Conservation (phyloP, 2,888 invertebrate genomes). For the Eilema caniola region DNA sequence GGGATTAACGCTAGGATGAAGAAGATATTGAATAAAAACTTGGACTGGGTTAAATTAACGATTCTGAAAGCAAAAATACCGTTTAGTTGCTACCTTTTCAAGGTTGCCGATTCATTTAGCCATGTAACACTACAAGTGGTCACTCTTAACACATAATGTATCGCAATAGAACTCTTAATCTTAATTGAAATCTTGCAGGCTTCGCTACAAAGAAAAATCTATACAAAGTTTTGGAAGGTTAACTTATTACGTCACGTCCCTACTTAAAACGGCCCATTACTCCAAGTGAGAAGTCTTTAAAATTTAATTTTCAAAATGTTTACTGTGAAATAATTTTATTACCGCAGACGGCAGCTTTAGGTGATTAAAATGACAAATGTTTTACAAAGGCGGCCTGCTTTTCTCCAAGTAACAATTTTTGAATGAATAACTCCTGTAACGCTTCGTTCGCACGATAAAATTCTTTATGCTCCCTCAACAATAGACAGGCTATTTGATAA, state of each 20-base stretch:
- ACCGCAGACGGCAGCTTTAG: conserved; percentile 66
- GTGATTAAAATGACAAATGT: conserved; percentile 71
- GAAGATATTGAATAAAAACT: too few species aligned
- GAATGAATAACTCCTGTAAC: conserved; percentile 52
- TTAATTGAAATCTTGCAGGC: conserved; percentile 6
- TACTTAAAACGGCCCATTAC: conserved; percentile 56
- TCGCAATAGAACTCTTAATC: not conserved
- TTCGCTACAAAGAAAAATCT: conserved; percentile 14
- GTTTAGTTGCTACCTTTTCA: not conserved
- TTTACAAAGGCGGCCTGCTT: conserved; percentile 54
- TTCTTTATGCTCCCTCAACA: conserved; percentile 43
- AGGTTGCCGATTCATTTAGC: not conserved
- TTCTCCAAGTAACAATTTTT: conserved; percentile 52
- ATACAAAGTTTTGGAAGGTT: conserved; percentile 30
- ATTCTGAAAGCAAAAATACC: too few species aligned
- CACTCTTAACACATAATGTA: not conserved
- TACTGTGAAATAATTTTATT: conserved; percentile 74
- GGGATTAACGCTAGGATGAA: too few species aligned
- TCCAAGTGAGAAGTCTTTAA: conserved; percentile 61
- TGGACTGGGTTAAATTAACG: too few species aligned
- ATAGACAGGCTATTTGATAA: conserved; percentile 34
- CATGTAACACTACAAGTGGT: conserved; percentile 2
- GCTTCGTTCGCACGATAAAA: conserved; percentile 47
- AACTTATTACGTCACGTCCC: conserved; percentile 52
- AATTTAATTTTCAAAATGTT: conserved; percentile 76